phyloP scores from a whole-genome alignment of 2,797 vertebrate species.

The Zenarchopterus dispar region DNA sequence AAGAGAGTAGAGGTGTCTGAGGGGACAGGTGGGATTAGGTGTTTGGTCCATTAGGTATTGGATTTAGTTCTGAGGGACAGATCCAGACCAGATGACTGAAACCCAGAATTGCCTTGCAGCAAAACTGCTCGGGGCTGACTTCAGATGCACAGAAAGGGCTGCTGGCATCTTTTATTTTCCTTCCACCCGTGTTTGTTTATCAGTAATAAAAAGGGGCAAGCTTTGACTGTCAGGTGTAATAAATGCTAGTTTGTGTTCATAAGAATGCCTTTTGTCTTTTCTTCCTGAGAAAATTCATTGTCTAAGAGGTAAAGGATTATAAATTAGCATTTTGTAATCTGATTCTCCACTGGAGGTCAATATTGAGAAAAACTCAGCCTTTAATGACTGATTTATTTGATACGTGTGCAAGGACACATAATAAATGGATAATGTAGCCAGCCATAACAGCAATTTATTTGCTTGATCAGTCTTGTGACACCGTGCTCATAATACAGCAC shows the following conservation, averaged over 20 bases:
- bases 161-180: slow-evolving; percentile 12
- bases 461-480: slow-evolving; percentile 49
- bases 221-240: slow-evolving; percentile 44
- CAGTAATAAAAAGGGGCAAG: slow-evolving; percentile 36
- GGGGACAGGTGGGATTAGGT: slow-evolving; percentile 65
- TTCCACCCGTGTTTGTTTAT: slow-evolving; percentile 40
- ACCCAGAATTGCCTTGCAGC: slow-evolving; percentile 44
- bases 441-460: slow-evolving; percentile 44
- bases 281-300: slow-evolving; percentile 25
- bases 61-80: slow-evolving; percentile 44
- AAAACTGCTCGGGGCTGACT: slow-evolving; percentile 27
- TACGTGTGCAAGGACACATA: slow-evolving; percentile 37
- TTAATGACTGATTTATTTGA: slow-evolving; percentile 47
- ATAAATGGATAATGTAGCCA: slow-evolving; percentile 48
- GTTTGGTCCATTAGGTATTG: slow-evolving; percentile 69
- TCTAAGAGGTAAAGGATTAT: slow-evolving; percentile 35
- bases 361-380: slow-evolving; percentile 24
- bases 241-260: slow-evolving; percentile 39
- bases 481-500: slow-evolving; percentile 34
- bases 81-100: slow-evolving; percentile 41
- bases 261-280: slow-evolving; percentile 42
- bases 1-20: slow-evolving; percentile 57
- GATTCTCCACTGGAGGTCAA: slow-evolving; percentile 31
- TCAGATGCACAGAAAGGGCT: slow-evolving; percentile 20
- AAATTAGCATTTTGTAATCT: slow-evolving; percentile 47